Percentiles rank a stretch among this genome's conserved stretches.
Evolutionary conservation across 2,113 vertebrate genomes (phyloP).

Genomic region (Aspidoscelis tigris): DNA sequence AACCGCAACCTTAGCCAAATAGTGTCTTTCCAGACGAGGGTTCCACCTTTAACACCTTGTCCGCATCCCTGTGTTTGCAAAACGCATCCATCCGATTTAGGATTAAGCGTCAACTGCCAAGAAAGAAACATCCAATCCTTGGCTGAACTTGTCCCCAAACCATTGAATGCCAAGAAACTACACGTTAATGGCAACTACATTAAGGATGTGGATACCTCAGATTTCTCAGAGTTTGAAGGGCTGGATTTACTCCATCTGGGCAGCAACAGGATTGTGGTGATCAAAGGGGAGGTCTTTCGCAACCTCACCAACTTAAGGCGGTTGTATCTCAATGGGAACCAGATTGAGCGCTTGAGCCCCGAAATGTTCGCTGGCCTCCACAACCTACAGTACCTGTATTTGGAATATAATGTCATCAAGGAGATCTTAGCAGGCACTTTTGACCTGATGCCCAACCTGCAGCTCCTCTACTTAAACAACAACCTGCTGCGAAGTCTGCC

Average conservation of each 20-base stretch:
- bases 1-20: slow-evolving; percentile 91
- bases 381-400: slow-evolving; percentile 95
- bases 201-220: slow-evolving; percentile 84
- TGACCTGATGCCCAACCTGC: slow-evolving; percentile 94
- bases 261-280: slow-evolving; percentile 89
- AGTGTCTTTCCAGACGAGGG: slow-evolving; percentile 91
- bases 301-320: slow-evolving; percentile 95
- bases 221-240: slow-evolving; percentile 93
- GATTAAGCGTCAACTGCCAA: slow-evolving; percentile 95
- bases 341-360: slow-evolving; percentile 91
- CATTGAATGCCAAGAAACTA: slow-evolving; percentile 93
- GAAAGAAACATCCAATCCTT: slow-evolving; percentile 91
- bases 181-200: slow-evolving; percentile 96
- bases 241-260: slow-evolving; percentile 96
- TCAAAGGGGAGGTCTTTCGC: slow-evolving; percentile 90
- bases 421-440: slow-evolving; percentile 95
- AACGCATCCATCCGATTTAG: slow-evolving; percentile 94
- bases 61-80: slow-evolving; percentile 92
- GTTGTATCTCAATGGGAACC: slow-evolving; percentile 96
- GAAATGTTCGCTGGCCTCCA: slow-evolving; percentile 95
- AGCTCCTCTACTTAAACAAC: slow-evolving; percentile 95
- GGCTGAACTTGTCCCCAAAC: slow-evolving; percentile 88
- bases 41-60: slow-evolving; percentile 87
- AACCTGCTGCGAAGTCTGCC: slow-evolving; percentile 93
- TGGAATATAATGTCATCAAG: slow-evolving; percentile 98